Evolutionary conservation across 1,140 invertebrate species (phyloP), one percentile per base, ranked within the genome.

Genomic region (Ctenoplectra terminalis): DNA sequence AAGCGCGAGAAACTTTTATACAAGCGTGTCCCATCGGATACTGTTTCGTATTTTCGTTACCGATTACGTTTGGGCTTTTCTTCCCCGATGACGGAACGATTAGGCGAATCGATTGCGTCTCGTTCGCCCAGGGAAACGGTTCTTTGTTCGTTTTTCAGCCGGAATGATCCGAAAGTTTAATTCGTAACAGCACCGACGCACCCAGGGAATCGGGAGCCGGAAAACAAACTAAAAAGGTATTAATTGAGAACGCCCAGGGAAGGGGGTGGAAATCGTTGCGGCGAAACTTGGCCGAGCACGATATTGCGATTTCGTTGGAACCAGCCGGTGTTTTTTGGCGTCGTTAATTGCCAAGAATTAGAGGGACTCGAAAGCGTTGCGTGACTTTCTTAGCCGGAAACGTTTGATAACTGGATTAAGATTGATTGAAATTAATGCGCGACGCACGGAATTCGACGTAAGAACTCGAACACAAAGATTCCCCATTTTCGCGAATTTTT

Each of bases 161-260:
- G n/a, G 54, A 58, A 72, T 31, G 52, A 43, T 43, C 20, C 26
- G 40, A 73, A 73, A 73, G 54, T 73, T 73, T 73, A 73, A 73
- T 73, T 73, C 70, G 37, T 15, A 40, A 58, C 34, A 26, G 54
- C 37, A 23, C 5, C 40, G 48, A 69, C 9, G n/a, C n/a, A n/a
- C n/a, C n/a, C 54, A 9, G 46, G 37, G 37, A 31, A 73, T 73
- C 26, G 52, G 31, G 54, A 29, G 54, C 6, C 20, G 34, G 70
- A 60, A 73, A 73, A 73, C 56, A 58, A 40, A 73, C 52, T 29
- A 73, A 43, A 73, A 58, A 58, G 70, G 54, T 58, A 73, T 58
- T 73, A 43, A 73, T 73, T 46, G 70, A 37, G 54, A 60, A 9
- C 20, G 23, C 3, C 5, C 0, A 6, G 37, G 34, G 11, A 9